Conservation (phyloP, 2,797 vertebrate species). For the Huso huso region DNA sequence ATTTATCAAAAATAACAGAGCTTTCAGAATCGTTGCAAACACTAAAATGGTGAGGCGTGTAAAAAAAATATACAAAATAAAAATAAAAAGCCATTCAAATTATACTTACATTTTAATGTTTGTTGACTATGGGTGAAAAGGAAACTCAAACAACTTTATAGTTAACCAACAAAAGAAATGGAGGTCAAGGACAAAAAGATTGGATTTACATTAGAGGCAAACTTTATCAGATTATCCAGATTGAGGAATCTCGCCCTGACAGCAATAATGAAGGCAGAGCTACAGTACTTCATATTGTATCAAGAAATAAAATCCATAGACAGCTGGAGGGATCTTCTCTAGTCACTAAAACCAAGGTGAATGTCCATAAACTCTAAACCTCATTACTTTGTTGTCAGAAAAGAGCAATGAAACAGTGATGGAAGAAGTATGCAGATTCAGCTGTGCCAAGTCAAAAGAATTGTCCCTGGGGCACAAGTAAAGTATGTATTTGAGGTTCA, state of each 20-base stretch:
- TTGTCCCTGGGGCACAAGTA: too few relatives aligned
- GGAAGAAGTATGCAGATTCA: background rate
- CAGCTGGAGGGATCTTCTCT: conserved; percentile 14
- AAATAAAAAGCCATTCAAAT: background rate
- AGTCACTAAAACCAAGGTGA: conserved; percentile 7
- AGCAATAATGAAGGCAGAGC: conserved; percentile 26
- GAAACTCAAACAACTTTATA: background rate
- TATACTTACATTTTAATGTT: too few relatives aligned
- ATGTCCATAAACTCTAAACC: conserved; percentile 22
- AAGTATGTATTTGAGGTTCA: too few relatives aligned
- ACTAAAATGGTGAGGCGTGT: too few relatives aligned
- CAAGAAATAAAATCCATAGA: conserved; percentile 23
- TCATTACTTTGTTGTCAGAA: conserved; percentile 22
- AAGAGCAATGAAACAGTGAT: conserved; percentile 14
- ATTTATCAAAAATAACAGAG: too few relatives aligned
- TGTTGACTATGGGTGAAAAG: too few relatives aligned
- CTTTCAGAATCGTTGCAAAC: too few relatives aligned
- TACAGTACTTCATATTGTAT: conserved; percentile 4
- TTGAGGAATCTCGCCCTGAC: conserved; percentile 27
- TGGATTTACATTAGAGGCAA: conserved; percentile 19
- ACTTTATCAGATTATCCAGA: conserved; percentile 41
- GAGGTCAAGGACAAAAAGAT: conserved; percentile 47
- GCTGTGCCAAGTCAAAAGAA: too few relatives aligned
- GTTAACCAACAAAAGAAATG: background rate
- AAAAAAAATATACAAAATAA: too few relatives aligned